phyloP scores from a whole-genome alignment of 2,888 invertebrate species.

The Apodemia mormo region DNA sequence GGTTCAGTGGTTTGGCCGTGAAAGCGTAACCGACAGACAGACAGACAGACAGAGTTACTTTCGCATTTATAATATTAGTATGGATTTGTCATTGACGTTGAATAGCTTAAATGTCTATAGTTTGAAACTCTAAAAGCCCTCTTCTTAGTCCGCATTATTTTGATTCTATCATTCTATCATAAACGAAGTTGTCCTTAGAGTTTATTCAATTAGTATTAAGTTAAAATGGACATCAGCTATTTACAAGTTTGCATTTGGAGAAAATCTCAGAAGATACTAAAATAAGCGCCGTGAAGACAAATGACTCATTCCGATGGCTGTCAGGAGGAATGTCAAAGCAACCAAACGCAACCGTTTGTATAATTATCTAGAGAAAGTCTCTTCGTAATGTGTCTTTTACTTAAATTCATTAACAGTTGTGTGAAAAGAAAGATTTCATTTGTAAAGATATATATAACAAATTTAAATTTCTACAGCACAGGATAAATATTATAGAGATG shows the following conservation, averaged over 20 bases:
- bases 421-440: not conserved
- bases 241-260: conserved; percentile 46
- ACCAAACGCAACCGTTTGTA: conserved; percentile 15
- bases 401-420: not conserved
- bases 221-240: not conserved
- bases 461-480: too few species aligned
- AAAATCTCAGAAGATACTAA: conserved; percentile 70
- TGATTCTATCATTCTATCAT: too few species aligned
- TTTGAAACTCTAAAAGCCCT: too few species aligned
- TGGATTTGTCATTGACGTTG: too few species aligned
- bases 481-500: too few species aligned
- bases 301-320: conserved; percentile 51
- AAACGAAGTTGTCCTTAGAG: too few species aligned
- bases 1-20: too few species aligned
- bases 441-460: not conserved
- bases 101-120: too few species aligned
- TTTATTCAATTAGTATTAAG: not conserved
- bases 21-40: too few species aligned
- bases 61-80: too few species aligned
- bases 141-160: too few species aligned
- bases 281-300: conserved; percentile 54
- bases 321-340: conserved; percentile 36
- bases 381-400: not conserved
- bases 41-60: too few species aligned
- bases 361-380: not conserved